These are phyloP conservation scores for Carassius carassius DNA, from an alignment of 2,113 vertebrate genomes.

Conservation along the genomic window DNA sequence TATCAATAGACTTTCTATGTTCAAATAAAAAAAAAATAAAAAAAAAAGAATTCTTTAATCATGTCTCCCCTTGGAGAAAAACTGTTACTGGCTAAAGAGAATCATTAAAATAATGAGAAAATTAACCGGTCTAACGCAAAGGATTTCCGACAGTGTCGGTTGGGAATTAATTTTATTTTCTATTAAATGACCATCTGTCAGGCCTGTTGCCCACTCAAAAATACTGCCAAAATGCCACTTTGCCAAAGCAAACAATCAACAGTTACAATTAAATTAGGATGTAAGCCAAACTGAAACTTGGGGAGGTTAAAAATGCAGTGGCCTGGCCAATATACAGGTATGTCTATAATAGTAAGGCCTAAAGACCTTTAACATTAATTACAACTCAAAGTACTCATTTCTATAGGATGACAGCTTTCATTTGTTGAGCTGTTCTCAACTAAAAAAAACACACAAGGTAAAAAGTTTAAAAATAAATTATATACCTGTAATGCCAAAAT, in stretches of 20 bases:
- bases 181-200: conserved; percentile 54
- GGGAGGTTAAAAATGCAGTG: conserved; percentile 6
- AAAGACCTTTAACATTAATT: not conserved
- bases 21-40: too few species aligned
- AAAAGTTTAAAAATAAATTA: not conserved
- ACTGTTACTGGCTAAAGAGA: not conserved
- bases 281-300: not conserved
- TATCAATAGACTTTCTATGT: too few species aligned
- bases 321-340: not conserved
- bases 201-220: conserved; percentile 5
- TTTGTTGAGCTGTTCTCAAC: not conserved
- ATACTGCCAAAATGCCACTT: conserved; percentile 30
- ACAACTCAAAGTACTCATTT: not conserved
- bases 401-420: not conserved
- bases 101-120: conserved; percentile 15
- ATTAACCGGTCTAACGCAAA: conserved; percentile 30
- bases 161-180: conserved; percentile 35
- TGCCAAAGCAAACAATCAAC: conserved; percentile 52
- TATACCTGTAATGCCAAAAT: not conserved
- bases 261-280: conserved; percentile 39
- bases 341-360: not conserved
- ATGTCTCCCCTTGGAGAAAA: not conserved
- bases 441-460: not conserved
- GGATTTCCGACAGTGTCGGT: conserved; percentile 19
- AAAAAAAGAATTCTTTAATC: not conserved